phyloP scores from a whole-genome alignment of 2,113 vertebrate genomes.

The Notechis scutatus region DNA sequence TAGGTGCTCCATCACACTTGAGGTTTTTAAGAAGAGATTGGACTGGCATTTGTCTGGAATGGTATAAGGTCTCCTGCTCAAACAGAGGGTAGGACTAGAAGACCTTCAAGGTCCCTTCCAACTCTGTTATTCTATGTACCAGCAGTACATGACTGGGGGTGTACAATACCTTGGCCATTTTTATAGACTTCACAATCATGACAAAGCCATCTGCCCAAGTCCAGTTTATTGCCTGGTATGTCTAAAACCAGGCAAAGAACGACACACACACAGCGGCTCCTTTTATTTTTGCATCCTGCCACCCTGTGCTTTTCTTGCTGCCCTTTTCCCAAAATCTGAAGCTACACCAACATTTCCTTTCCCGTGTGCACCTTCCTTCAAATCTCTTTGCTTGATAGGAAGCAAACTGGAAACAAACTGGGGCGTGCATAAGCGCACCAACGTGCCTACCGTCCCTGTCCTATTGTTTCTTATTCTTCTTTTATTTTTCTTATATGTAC shows the following conservation, averaged over 20 bases:
- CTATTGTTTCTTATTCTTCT: too few species aligned
- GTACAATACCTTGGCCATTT: not conserved
- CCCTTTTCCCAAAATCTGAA: not conserved
- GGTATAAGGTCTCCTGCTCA: too few species aligned
- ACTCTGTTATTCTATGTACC: not conserved
- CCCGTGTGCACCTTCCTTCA: not conserved
- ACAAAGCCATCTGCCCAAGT: not conserved
- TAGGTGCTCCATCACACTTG: too few species aligned
- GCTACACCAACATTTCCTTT: not conserved
- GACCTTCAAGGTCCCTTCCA: too few species aligned
- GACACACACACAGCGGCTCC: not conserved
- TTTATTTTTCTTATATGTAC: too few species aligned
- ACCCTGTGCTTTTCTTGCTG: not conserved
- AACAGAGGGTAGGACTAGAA: too few species aligned
- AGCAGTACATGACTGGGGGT: not conserved
- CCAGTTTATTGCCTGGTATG: not conserved
- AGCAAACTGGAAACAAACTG: not conserved
- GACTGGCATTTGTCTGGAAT: too few species aligned
- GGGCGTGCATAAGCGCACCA: too few species aligned
- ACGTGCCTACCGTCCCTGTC: too few species aligned
- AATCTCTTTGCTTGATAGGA: not conserved
- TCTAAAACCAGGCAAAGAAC: not conserved
- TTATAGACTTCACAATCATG: not conserved
- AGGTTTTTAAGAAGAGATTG: too few species aligned
- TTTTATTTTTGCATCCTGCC: not conserved